phyloP scores from a whole-genome alignment of 2,113 vertebrate species.

The Mastomys natalensis region DNA sequence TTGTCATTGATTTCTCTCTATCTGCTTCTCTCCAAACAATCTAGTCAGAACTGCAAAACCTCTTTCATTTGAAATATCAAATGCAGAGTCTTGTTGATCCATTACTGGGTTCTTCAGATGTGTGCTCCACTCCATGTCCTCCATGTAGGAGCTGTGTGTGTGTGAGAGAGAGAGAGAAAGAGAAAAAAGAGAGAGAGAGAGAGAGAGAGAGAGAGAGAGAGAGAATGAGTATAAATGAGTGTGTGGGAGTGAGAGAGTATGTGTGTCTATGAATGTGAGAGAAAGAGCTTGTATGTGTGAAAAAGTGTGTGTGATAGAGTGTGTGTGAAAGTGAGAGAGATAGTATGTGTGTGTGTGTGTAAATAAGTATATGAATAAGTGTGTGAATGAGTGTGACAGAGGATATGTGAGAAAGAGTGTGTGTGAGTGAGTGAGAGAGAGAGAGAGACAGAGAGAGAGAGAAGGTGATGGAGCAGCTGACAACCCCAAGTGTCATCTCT shows the following conservation, averaged over 20 bases:
- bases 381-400: not conserved
- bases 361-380: not conserved
- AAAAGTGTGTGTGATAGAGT: not conserved
- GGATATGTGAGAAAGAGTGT: not conserved
- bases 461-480: not conserved
- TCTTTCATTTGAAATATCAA: not conserved
- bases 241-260: too few relatives aligned
- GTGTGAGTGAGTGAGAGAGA: not conserved
- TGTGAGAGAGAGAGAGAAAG: too few relatives aligned
- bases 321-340: not conserved
- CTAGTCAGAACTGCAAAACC: not conserved
- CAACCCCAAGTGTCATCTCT: not conserved
- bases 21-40: conserved; percentile 11
- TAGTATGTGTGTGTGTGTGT: not conserved
- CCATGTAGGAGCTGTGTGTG: not conserved
- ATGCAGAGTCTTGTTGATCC: not conserved
- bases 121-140: not conserved
- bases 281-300: not conserved
- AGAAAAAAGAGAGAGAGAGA: too few relatives aligned
- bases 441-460: too few relatives aligned
- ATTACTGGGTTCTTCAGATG: not conserved
- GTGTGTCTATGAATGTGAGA: not conserved
- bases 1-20: not conserved
- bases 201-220: too few relatives aligned
- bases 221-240: not conserved